phyloP scores from a whole-genome alignment of 2,113 vertebrate genomes.

The Cavia porcellus region DNA sequence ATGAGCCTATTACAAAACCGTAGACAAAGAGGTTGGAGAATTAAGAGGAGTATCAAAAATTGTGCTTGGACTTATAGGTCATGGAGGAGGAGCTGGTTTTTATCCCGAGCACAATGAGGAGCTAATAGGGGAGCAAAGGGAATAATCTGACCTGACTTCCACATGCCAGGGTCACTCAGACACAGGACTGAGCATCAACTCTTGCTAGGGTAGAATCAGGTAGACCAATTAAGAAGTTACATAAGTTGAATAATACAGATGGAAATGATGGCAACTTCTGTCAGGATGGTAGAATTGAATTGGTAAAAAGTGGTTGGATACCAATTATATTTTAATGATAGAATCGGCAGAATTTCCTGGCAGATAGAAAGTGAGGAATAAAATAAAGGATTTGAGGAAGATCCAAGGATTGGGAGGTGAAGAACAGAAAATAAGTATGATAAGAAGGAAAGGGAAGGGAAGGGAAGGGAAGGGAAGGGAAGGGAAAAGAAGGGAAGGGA shows the following conservation, averaged over 20 bases:
- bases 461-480: too few species aligned
- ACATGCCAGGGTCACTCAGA: background rate
- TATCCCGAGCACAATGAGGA: background rate
- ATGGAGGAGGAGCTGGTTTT: background rate
- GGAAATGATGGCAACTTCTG: background rate
- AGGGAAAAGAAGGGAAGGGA: too few species aligned
- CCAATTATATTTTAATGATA: background rate
- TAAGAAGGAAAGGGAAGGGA: too few species aligned
- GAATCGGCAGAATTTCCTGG: background rate
- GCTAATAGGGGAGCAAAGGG: background rate
- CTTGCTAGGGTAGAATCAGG: background rate
- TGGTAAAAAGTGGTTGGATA: conserved; percentile 7
- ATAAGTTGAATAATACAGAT: background rate
- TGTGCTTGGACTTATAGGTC: background rate
- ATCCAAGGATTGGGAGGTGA: background rate
- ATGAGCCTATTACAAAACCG: background rate
- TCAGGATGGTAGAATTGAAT: background rate
- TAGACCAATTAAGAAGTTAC: background rate
- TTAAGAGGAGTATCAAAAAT: background rate
- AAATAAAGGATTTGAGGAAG: conserved; percentile 36
- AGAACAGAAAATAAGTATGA: background rate
- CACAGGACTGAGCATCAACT: background rate
- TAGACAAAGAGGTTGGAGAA: background rate
- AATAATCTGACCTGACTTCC: background rate
- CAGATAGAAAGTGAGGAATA: background rate